A percentile compares a stretch with the other conserved stretches of the same genome.
These are phyloP conservation scores for Dysidea cf. avara DNA, from an alignment of 37 sponge, comb jelly and placozoan species.

Conservation along the genomic window DNA sequence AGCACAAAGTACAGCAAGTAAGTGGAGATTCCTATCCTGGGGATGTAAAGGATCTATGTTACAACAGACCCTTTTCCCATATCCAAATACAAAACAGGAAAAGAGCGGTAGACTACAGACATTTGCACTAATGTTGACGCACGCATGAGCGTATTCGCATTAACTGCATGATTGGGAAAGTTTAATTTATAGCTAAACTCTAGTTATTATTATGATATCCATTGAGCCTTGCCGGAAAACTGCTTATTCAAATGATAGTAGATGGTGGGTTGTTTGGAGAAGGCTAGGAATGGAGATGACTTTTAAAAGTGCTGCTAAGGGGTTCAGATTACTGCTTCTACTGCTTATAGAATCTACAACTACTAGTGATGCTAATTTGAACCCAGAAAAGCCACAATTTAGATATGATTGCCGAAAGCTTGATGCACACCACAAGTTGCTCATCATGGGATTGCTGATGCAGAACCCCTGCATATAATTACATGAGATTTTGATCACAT, in stretches of 20 bases:
- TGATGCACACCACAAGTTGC: slow-evolving; percentile 46
- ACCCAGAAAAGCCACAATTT: background rate
- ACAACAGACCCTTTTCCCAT: no score
- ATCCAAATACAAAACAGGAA: no score
- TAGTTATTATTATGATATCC: no score
- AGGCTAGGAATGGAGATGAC: slow-evolving; percentile 13
- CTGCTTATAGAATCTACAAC: slow-evolving; percentile 37
- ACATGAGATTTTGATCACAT: slow-evolving; percentile 22
- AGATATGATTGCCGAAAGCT: background rate
- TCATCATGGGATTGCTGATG: slow-evolving; percentile 16
- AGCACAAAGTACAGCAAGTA: no score
- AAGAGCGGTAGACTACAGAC: no score
- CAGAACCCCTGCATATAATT: slow-evolving; percentile 25
- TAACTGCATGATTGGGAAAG: no score
- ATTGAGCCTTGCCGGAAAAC: slow-evolving; percentile 16
- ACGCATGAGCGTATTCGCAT: no score
- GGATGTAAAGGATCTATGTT: no score
- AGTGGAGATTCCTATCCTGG: no score
- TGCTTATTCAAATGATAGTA: slow-evolving; percentile 29
- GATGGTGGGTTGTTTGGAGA: slow-evolving; percentile 51
- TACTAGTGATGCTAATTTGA: slow-evolving; percentile 16
- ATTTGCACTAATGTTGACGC: no score
- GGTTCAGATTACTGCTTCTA: slow-evolving; percentile 33
- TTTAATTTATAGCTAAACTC: no score
- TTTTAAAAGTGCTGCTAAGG: slow-evolving; percentile 9